Base-by-base conservation (phyloP, 2,797 vertebrate genomes). In the Sebastes diaconus region DNA sequence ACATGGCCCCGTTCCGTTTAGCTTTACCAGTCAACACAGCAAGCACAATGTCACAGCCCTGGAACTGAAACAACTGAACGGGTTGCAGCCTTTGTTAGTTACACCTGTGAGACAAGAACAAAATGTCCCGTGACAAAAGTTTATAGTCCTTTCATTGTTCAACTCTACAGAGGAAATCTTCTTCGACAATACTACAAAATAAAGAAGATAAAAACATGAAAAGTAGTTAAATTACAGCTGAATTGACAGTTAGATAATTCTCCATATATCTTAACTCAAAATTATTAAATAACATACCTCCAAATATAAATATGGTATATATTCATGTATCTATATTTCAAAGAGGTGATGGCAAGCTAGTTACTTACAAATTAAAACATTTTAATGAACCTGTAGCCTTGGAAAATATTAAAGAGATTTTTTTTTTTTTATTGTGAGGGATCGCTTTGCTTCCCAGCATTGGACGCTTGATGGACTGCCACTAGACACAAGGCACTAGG, bases 41-140 rank as follows among this genome's bases (percentile, higher is more conserved):
- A 5, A 0, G 12, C 25, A 16, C 3, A 12, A 0, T 1, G 3
- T 22, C 24, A 9, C 3, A 30, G 25, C 8, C 14, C 22, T 14
- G 24, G 11, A 59, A 4, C 11, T 9, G 7, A n/a, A 18, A 22
- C 18, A 50, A 7, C 36, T 22, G 25, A 60, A 18, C 5, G 4
- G 29, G 12, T 2, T 4, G 58, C 42, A 25, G 60, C 72, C 18
- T 27, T 72, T 9, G 34, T 20, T 9, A 13, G 30, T 39, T n/a
- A 13, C 42, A 54, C 2, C 29, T 30, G 5, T n/a, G 39, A 66
- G 8, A 16, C 6, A 8, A 30, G 18, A 6, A 18, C 9, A 34
- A 55, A 7, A 25, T 12, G 30, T 57, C 29, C 24, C 20, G 29
- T 6, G 25, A 20, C 1, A 24, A 24, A 2, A n/a, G 3, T 42